Base-by-base conservation (phyloP, 2,113 vertebrate genomes). In the Tachycineta bicolor region DNA sequence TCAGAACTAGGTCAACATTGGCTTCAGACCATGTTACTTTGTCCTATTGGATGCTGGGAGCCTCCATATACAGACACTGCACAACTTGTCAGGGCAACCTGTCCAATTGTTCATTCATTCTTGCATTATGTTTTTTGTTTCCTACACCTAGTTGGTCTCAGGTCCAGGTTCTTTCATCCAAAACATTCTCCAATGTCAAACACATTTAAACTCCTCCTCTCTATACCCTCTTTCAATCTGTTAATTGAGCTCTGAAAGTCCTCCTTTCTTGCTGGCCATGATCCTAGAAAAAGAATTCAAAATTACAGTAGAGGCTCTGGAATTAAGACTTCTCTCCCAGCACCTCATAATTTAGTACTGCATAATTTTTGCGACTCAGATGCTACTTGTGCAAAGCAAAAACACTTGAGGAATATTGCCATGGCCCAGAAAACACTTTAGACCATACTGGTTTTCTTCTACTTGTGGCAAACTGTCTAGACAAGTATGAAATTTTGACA, bases 321-420 rank as follows among this genome's bases (percentile, higher is more conserved):
- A 96, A 85, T 55, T 56, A 93, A 90, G 63, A 65, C 37, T 86
- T 84, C 60, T 87, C 84, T 94, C 83, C 55, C 56, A 87, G 81
- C 39, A 94, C 39, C 43, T 69, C n/a, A 25, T 87, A 75, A 79
- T 77, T 86, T 34, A 56, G 10, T 71, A 62, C 44, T 69, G 50
- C 11, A 4, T 65, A 41, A 71, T 46, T 95, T 94, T 96, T 70
- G 62, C 53, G 59, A 76, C 20, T 75, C 20, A 50, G 25, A 37
- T 56, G 44, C 2, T 75, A 69, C 41, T 75, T 83, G 33, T 77
- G 92, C 76, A 78, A 89, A 90, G 34, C 20, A 83, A 91, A 93
- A 84, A 31, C 60, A 43, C 47, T 86, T 39, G n/a, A 41, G 26
- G 12, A 73, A 73, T 93, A 78, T 86, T 91, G 43, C 21, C 29